Percentiles rank a stretch among this genome's conserved stretches.
Evolutionary conservation across 2,113 vertebrate species (phyloP).

Genomic region (Diphyllodes magnificus): DNA sequence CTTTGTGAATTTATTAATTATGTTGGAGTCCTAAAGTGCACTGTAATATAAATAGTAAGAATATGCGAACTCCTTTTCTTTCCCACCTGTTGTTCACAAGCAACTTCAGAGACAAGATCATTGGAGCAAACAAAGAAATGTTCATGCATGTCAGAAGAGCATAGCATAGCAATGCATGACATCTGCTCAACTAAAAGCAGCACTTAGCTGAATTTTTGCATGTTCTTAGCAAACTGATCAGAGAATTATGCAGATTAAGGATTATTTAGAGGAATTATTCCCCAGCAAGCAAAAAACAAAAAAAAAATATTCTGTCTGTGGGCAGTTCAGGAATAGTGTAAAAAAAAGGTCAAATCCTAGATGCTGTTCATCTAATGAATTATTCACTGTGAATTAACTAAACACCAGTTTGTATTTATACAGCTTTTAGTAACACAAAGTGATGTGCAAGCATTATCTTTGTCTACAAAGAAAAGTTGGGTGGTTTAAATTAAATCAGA

Average conservation of each 20-base stretch:
- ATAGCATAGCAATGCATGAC: neutral
- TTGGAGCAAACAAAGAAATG: neutral
- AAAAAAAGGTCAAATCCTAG: neutral
- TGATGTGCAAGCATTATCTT: neutral
- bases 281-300: neutral
- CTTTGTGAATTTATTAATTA: neutral
- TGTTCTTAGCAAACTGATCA: neutral
- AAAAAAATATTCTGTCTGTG: neutral
- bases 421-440: neutral
- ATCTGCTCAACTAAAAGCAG: neutral
- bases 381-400: slow-evolving; percentile 1
- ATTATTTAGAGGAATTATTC: slow-evolving; percentile 4
- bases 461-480: neutral
- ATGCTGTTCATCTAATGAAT: neutral
- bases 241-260: neutral
- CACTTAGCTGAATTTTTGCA: neutral
- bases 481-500: neutral
- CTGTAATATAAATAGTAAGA: neutral
- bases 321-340: neutral
- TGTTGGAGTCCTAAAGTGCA: neutral
- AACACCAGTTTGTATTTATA: neutral
- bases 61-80: neutral
- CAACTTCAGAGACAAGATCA: neutral
- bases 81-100: neutral
- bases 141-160: neutral